Evolutionary conservation across 1,140 invertebrate species (phyloP).

Genomic region (Chlorops oryzae): DNA sequence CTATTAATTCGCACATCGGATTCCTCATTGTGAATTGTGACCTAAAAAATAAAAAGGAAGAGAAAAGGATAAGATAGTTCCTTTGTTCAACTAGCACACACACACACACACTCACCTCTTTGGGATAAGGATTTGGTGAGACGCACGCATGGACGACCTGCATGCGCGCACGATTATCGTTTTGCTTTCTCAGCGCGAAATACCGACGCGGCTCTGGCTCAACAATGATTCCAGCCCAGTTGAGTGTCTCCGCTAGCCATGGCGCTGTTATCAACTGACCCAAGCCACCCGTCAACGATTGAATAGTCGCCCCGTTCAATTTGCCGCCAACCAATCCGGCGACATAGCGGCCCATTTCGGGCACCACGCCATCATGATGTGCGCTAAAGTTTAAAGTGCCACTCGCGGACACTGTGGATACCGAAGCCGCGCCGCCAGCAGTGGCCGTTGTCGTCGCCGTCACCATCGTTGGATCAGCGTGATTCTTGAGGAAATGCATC

Average conservation of each 20-base stretch:
- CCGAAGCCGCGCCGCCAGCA: conserved; percentile 5
- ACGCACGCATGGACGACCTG: conserved; percentile 66
- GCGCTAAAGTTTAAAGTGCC: conserved; percentile 41
- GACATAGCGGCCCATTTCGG: conserved; percentile 48
- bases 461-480: conserved; percentile 20
- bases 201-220: conserved; percentile 67
- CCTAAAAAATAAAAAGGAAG: conserved; percentile 38
- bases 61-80: conserved; percentile 4
- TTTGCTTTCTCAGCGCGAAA: conserved; percentile 55
- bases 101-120: conserved; percentile 62
- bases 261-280: conserved; percentile 44
- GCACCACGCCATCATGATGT: conserved; percentile 40
- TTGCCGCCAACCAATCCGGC: conserved; percentile 48
- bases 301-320: conserved; percentile 51
- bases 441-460: conserved; percentile 12
- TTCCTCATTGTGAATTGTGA: conserved; percentile 59
- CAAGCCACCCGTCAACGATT: conserved; percentile 52
- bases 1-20: conserved; percentile 54
- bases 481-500: conserved; percentile 41
- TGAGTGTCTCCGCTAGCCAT: conserved; percentile 63
- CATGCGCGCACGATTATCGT: conserved; percentile 52
- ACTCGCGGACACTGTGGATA: not conserved
- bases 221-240: conserved; percentile 68
- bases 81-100: conserved; percentile 1
- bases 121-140: conserved; percentile 64